phyloP scores from a whole-genome alignment of 2,888 invertebrate genomes.

The Trichacis sp. region DNA sequence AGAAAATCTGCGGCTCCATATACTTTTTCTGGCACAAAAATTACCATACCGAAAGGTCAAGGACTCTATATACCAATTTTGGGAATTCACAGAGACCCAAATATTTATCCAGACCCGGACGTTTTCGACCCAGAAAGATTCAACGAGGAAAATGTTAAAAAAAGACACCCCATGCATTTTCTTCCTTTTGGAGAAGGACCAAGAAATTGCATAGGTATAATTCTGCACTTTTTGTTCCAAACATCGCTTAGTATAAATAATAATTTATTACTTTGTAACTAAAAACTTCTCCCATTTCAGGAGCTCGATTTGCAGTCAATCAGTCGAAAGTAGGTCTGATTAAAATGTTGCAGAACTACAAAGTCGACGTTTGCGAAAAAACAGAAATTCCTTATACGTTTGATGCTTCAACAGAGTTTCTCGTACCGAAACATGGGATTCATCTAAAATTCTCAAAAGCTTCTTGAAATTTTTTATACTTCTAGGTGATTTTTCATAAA shows the following conservation, averaged over 20 bases:
- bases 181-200: slow-evolving; percentile 62
- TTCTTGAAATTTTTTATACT: too few relatives aligned
- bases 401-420: slow-evolving; percentile 40
- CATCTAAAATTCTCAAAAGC: slow-evolving; percentile 48
- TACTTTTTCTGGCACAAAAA: slow-evolving; percentile 48
- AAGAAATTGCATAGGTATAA: slow-evolving; percentile 59
- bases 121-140: slow-evolving; percentile 58
- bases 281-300: slow-evolving; percentile 38
- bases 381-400: slow-evolving; percentile 47
- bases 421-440: slow-evolving; percentile 48
- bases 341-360: slow-evolving; percentile 54
- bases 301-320: slow-evolving; percentile 49
- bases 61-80: slow-evolving; percentile 46
- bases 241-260: neutral
- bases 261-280: too few relatives aligned
- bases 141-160: slow-evolving; percentile 41
- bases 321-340: slow-evolving; percentile 61
- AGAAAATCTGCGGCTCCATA: slow-evolving; percentile 55
- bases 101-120: slow-evolving; percentile 54
- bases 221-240: neutral
- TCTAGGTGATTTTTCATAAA: too few relatives aligned
- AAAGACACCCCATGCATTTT: slow-evolving; percentile 50
- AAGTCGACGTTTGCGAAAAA: slow-evolving; percentile 52
- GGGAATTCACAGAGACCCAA: slow-evolving; percentile 49
- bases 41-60: slow-evolving; percentile 46